phyloP scores from a whole-genome alignment of 2,797 vertebrate genomes.

The Balearica regulorum region DNA sequence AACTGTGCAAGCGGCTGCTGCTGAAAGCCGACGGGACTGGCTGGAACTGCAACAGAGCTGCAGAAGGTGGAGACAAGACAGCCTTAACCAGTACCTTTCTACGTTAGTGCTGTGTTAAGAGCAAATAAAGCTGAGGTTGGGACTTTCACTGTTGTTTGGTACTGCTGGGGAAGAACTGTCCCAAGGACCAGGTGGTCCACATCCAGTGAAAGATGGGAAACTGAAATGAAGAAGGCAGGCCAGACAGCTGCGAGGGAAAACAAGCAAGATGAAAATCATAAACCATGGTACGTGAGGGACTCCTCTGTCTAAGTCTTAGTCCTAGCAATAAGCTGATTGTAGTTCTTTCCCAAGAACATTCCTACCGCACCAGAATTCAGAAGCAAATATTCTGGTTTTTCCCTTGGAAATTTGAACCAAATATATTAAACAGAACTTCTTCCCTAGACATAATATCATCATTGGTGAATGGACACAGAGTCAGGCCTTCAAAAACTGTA shows the following conservation, averaged over 20 bases:
- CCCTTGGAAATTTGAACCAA: not conserved
- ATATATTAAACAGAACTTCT: not conserved
- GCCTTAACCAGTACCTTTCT: not conserved
- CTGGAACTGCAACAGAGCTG: not conserved
- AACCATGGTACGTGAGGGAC: not conserved
- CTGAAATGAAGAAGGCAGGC: not conserved
- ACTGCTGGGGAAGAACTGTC: not conserved
- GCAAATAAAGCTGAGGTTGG: not conserved
- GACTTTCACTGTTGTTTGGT: not conserved
- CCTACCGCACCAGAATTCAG: not conserved
- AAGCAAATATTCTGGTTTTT: not conserved
- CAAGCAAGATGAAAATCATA: not conserved
- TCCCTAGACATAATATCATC: not conserved
- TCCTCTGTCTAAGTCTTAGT: not conserved
- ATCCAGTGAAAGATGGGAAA: not conserved
- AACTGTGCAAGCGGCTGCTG: rapidly evolving
- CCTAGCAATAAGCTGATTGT: not conserved
- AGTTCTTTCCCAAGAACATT: not conserved
- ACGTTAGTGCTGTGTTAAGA: not conserved
- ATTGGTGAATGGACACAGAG: not conserved
- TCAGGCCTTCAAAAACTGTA: not conserved
- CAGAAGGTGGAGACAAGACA: not conserved
- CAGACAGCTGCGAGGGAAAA: not conserved
- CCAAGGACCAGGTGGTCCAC: not conserved
- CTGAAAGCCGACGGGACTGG: not conserved